Base-by-base conservation (phyloP, 2,113 vertebrate species). In the Seriola quinqueradiata region DNA sequence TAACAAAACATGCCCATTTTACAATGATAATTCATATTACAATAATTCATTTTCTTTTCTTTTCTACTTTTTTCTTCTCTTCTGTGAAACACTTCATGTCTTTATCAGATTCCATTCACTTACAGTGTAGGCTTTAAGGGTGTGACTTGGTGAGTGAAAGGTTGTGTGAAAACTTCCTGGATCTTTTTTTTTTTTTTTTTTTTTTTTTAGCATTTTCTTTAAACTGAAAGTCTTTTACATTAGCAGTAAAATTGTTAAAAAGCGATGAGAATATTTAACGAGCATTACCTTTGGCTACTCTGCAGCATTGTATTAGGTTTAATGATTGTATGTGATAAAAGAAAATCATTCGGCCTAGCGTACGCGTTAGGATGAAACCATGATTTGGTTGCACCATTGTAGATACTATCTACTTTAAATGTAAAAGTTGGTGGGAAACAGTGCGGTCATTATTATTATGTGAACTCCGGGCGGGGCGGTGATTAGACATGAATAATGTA, bases 401-500 rank as follows among this genome's bases (percentile, higher is more conserved):
- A 1, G 14, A 23, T 11, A 10, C n/a, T 28, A 28, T 28, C 28
- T 28, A 28, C 28, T 28, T 28, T 13, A 6, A 5, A 65, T 25
- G 38, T 12, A 10, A 16, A 59, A 65, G 6, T 55, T 42, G 25
- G 50, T 60, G 73, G 7, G 23, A 52, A 68, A 36, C 66, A 5
- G 68, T 1, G 17, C 11, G 28, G 78, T 60, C 5, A 23, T 84
- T 54, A 19, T 80, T 81, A 32, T 28, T 23, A 38, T 21, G 14
- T 14, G 50, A 34, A 58, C 38, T 0, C 13, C 34, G n/a, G 17
- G 23, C 32, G 40, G 63, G 70, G 55, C 52, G 28, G 57, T 25
- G 84, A 85, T 60, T 28, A 76, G 10, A 17, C 76, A 78, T 91
- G 90, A 91, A 91, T 91, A 89, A 85, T 90, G 66, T 2, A 83